These are phyloP conservation scores for Vanessa atalanta DNA, from an alignment of 1,140 invertebrate genomes.

Conservation along the genomic window DNA sequence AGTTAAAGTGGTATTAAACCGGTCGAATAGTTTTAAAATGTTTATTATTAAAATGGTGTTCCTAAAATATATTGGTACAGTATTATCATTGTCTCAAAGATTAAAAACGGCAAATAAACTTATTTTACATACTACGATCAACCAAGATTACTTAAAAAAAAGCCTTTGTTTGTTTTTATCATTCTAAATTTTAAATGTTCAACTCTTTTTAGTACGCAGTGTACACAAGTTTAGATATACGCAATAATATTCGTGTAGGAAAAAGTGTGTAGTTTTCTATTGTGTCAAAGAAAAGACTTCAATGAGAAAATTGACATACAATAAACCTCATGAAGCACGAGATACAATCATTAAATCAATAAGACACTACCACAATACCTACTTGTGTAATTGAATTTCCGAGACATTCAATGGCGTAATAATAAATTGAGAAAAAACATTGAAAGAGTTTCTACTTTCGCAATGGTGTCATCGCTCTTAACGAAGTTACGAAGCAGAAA, in stretches of 20 bases:
- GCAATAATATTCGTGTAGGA: background rate
- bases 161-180: no score
- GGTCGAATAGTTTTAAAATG: no score
- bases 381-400: background rate
- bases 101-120: no score
- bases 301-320: no score
- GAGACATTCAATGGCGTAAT: background rate
- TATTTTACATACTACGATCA: no score
- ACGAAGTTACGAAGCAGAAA: constrained; percentile 33
- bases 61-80: no score
- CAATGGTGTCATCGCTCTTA: constrained; percentile 34
- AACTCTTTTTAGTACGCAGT: background rate
- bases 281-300: no score
- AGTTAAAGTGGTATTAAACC: no score
- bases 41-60: no score
- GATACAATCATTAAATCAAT: background rate
- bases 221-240: background rate
- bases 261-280: background rate
- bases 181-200: no score
- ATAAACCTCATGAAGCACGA: background rate
- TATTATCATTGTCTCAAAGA: no score
- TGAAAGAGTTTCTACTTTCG: constrained; percentile 12
- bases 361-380: background rate
- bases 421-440: constrained; percentile 11
- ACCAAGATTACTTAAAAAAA: no score